Conservation (phyloP, 2,888 invertebrate genomes). For the Mechanitis mazaeus region DNA sequence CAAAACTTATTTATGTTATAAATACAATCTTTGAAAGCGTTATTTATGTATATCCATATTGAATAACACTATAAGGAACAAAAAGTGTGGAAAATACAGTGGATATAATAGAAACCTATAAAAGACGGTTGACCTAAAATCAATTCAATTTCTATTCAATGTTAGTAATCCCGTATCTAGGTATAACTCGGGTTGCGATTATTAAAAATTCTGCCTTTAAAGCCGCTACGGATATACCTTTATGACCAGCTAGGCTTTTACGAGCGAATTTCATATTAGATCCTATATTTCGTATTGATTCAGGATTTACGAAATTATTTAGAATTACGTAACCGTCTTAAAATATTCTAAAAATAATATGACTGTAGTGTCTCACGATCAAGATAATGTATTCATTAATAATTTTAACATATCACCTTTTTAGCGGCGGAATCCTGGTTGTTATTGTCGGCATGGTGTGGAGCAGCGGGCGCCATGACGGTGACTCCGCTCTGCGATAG, state of each 20-base stretch:
- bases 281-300: slow-evolving; percentile 57
- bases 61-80: neutral
- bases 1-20: too few species aligned
- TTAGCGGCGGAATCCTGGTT: slow-evolving; percentile 94
- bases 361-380: neutral
- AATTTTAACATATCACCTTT: slow-evolving; percentile 79
- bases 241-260: slow-evolving; percentile 68
- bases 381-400: too few species aligned
- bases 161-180: slow-evolving; percentile 48
- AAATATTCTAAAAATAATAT: slow-evolving; percentile 36
- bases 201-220: slow-evolving; percentile 65
- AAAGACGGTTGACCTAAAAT: slow-evolving; percentile 33
- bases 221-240: slow-evolving; percentile 61
- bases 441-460: slow-evolving; percentile 92
- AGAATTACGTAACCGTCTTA: slow-evolving; percentile 25
- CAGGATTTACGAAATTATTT: slow-evolving; percentile 49
- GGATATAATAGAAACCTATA: slow-evolving; percentile 13
- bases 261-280: slow-evolving; percentile 66
- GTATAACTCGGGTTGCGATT: slow-evolving; percentile 55
- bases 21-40: neutral
- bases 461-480: slow-evolving; percentile 94
- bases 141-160: slow-evolving; percentile 57
- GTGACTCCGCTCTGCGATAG: slow-evolving; percentile 96
- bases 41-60: neutral
- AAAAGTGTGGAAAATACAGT: slow-evolving; percentile 4